These are phyloP conservation scores for Nephrotoma appendiculata DNA, from an alignment of 2,888 invertebrate genomes.

Conservation along the genomic window DNA sequence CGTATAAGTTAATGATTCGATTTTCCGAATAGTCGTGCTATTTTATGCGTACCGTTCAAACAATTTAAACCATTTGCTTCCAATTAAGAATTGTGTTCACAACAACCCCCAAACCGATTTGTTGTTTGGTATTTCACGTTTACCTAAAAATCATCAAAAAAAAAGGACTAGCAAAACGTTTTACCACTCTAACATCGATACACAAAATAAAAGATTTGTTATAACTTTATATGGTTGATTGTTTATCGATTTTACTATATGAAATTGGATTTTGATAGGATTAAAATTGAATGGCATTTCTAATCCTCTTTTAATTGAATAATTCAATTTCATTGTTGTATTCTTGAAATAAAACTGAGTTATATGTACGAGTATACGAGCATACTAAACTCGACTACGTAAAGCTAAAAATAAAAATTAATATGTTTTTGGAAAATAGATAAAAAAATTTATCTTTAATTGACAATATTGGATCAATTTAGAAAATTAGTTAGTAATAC, in stretches of 20 bases:
- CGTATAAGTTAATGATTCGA: no score
- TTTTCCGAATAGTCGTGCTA: no score
- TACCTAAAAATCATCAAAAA: no score
- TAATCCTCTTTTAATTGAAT: neutral
- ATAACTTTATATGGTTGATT: neutral
- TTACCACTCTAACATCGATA: no score
- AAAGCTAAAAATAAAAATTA: neutral
- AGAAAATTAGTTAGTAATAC: neutral
- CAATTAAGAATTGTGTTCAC: no score
- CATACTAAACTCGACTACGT: neutral
- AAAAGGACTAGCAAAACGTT: no score
- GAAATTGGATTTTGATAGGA: neutral
- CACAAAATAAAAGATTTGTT: no score
- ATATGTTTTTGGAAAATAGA: neutral
- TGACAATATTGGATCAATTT: neutral
- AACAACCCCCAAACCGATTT: no score
- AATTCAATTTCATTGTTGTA: neutral
- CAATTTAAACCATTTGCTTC: no score
- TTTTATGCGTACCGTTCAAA: no score
- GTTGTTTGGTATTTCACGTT: no score
- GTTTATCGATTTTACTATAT: neutral
- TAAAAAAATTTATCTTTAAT: neutral
- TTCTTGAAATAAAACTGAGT: neutral
- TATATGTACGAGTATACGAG: neutral
- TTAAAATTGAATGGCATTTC: neutral